These are phyloP conservation scores for Aphodius granarius DNA, from an alignment of 2,888 invertebrate species.

Conservation along the genomic window DNA sequence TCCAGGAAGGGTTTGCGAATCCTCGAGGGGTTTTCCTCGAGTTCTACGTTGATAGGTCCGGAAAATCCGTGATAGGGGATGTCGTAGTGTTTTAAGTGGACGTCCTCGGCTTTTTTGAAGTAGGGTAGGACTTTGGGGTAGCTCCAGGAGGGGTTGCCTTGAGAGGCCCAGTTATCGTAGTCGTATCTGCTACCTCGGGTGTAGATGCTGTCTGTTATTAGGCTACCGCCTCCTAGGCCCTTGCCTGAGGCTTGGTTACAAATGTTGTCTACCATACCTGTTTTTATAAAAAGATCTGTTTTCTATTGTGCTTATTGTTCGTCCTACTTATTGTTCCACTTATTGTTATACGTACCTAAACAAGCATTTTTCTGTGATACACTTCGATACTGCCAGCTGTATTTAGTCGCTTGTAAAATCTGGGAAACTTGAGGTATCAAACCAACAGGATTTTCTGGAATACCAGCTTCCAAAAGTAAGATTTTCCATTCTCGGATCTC, in stretches of 20 bases:
- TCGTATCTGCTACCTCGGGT: conserved; percentile 80
- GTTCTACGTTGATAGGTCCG: conserved; percentile 28
- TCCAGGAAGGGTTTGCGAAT: conserved; percentile 23
- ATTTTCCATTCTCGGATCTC: conserved; percentile 54
- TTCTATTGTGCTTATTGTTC: too few relatives aligned
- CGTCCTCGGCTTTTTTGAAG: conserved; percentile 39
- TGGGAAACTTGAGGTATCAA: conserved; percentile 21
- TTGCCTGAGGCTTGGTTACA: conserved; percentile 68
- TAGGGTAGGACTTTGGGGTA: conserved; percentile 32
- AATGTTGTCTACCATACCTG: conserved; percentile 66
- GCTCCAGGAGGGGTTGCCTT: conserved; percentile 65
- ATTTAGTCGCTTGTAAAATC: conserved; percentile 17
- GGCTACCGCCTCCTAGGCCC: conserved; percentile 75
- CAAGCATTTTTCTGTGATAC: conserved; percentile 25
- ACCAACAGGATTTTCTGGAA: conserved; percentile 9
- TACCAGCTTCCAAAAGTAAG: conserved; percentile 58
- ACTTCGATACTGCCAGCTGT: conserved; percentile 27
- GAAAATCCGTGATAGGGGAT: conserved; percentile 28
- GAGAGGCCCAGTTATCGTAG: conserved; percentile 79
- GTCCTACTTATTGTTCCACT: background rate
- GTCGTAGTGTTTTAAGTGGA: conserved; percentile 38
- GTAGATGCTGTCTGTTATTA: conserved; percentile 84
- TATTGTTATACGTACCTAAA: conserved; percentile 14
- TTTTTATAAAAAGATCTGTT: too few relatives aligned
- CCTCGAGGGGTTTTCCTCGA: conserved; percentile 18